Evolutionary conservation across 1,140 invertebrate genomes (phyloP).

Genomic region (Cataglyphis hispanica): DNA sequence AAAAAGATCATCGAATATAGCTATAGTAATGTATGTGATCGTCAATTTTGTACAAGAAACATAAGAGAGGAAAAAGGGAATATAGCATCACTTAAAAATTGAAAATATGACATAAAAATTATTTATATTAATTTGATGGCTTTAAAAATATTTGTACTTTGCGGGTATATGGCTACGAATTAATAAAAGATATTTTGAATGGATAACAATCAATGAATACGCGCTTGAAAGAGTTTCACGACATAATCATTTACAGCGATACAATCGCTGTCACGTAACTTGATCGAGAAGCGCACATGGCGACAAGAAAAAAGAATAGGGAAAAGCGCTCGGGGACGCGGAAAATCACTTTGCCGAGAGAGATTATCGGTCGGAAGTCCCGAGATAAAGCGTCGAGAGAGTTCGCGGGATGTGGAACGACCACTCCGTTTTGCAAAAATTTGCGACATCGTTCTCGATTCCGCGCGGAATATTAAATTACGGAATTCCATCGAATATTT

Average conservation of each 20-base stretch:
- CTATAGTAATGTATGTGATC: not conserved
- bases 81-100: not conserved
- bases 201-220: not conserved
- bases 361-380: slow-evolving; percentile 42
- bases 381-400: slow-evolving; percentile 39
- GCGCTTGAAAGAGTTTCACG: not conserved
- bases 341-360: slow-evolving; percentile 50
- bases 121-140: not conserved
- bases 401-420: slow-evolving; percentile 18
- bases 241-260: slow-evolving; percentile 30
- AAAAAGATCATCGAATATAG: not conserved
- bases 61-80: not conserved
- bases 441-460: slow-evolving; percentile 34
- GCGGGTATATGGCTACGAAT: not conserved
- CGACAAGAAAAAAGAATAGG: slow-evolving; percentile 13
- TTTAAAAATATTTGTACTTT: not conserved
- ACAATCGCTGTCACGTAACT: slow-evolving; percentile 43
- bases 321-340: slow-evolving; percentile 27
- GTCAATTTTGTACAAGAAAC: not conserved
- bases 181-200: slow-evolving; percentile 10
- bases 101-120: not conserved
- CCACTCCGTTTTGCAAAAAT: slow-evolving; percentile 45
- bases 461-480: slow-evolving; percentile 34
- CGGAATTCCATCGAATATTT: slow-evolving; percentile 28
- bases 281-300: slow-evolving; percentile 3